A percentile compares a stretch with the other conserved stretches of the same genome.
phyloP scores from a whole-genome alignment of 2,888 invertebrate genomes.

The Cyclophora punctaria region DNA sequence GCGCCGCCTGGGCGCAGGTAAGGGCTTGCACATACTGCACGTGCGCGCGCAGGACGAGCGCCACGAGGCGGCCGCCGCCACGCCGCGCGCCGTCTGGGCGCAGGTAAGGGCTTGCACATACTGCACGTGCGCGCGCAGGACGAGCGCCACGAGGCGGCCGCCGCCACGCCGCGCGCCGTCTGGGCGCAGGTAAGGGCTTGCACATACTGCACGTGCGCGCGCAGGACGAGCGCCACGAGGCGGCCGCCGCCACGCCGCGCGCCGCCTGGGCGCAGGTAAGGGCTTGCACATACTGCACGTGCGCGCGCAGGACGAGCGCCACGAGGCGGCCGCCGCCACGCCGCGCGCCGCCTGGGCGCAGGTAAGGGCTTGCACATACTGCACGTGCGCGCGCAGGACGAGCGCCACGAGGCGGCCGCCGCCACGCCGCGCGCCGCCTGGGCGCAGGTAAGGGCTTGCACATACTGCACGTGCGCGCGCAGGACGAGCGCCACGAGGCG shows the following conservation, averaged over 20 bases:
- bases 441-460: no score
- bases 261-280: no score
- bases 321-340: slow-evolving; percentile 81
- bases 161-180: slow-evolving; percentile 84
- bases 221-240: slow-evolving; percentile 82
- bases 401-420: slow-evolving; percentile 80
- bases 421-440: slow-evolving; percentile 87
- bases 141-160: slow-evolving; percentile 79
- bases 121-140: slow-evolving; percentile 90
- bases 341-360: slow-evolving; percentile 91
- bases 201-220: slow-evolving; percentile 89
- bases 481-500: slow-evolving; percentile 82
- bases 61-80: slow-evolving; percentile 80
- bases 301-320: slow-evolving; percentile 83
- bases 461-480: slow-evolving; percentile 88
- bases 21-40: no score
- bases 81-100: slow-evolving; percentile 90
- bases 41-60: slow-evolving; percentile 87
- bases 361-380: no score
- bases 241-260: slow-evolving; percentile 82
- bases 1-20: slow-evolving; percentile 92
- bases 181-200: no score
- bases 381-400: slow-evolving; percentile 89
- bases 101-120: no score
- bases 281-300: no score